A percentile compares a stretch with the other conserved stretches of the same genome.
Evolutionary conservation across 1,140 invertebrate species (phyloP).

Genomic region (Teleopsis dalmanni): DNA sequence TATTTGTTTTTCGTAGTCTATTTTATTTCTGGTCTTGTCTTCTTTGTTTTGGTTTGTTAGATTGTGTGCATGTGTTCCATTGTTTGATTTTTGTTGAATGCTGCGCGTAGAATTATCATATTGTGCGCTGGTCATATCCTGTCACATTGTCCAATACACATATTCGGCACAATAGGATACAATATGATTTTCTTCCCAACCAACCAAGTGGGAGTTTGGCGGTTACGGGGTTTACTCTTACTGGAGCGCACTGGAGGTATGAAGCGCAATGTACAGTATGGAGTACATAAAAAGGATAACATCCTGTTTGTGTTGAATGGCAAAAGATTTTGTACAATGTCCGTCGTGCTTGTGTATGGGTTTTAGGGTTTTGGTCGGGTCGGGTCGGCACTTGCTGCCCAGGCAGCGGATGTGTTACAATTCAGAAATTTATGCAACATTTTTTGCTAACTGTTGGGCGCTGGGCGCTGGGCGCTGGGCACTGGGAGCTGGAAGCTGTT

Average conservation of each 20-base stretch:
- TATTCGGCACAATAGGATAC: too few species aligned
- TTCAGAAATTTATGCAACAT: conserved; percentile 6
- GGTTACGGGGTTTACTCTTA: too few species aligned
- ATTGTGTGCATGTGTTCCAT: background rate
- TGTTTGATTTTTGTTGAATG: conserved; percentile 18
- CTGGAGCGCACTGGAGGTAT: too few species aligned
- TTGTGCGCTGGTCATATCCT: conserved; percentile 20
- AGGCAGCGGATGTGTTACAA: conserved; percentile 1
- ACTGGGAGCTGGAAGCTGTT: background rate
- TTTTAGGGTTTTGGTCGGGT: background rate
- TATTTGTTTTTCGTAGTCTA: background rate
- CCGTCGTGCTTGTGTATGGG: background rate
- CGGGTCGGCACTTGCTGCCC: background rate
- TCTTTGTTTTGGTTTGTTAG: background rate
- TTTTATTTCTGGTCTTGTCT: background rate
- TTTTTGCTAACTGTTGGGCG: conserved; percentile 2
- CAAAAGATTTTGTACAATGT: conserved; percentile 6
- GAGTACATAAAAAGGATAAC: conserved; percentile 10
- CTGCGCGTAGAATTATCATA: conserved; percentile 38
- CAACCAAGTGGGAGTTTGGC: too few species aligned
- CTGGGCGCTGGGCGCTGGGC: background rate
- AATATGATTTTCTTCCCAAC: too few species aligned
- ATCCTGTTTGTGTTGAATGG: conserved; percentile 12
- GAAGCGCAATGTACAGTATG: too few species aligned
- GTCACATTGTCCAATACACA: too few species aligned